Evolutionary conservation across 2,797 vertebrate genomes (phyloP).

Genomic region (Mormyrops attenuatus): DNA sequence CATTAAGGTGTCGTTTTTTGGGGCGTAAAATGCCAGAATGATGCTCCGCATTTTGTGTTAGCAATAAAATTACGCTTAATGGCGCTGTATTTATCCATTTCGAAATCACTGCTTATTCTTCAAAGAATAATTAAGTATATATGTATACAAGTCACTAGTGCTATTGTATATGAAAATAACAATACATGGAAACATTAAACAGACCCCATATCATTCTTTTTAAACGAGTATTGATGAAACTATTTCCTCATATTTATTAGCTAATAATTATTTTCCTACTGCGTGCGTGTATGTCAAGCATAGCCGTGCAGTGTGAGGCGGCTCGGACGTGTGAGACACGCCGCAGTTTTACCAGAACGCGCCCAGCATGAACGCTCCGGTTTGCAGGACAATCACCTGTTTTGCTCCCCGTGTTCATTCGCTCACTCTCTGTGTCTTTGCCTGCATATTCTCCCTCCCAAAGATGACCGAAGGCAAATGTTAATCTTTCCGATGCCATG

Average conservation of each 20-base stretch:
- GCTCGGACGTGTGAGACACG: not conserved
- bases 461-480: conserved; percentile 21
- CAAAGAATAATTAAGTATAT: not conserved
- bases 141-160: not conserved
- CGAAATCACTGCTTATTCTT: not conserved
- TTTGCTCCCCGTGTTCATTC: not conserved
- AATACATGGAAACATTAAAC: not conserved
- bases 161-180: not conserved
- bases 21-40: not conserved
- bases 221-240: not conserved
- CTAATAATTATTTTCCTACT: not conserved
- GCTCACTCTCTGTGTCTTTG: not conserved
- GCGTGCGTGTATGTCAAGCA: not conserved
- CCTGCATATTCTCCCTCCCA: not conserved
- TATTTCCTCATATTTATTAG: not conserved
- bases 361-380: not conserved
- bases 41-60: not conserved
- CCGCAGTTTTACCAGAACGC: not conserved
- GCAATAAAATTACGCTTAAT: not conserved
- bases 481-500: conserved; percentile 30
- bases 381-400: not conserved
- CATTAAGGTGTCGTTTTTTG: not conserved
- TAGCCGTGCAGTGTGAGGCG: not conserved
- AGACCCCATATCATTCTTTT: not conserved
- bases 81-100: not conserved